Percentiles rank a stretch among this genome's conserved stretches.
Evolutionary conservation across 1,140 invertebrate genomes (phyloP).

Genomic region (Neodiprion pinetum): DNA sequence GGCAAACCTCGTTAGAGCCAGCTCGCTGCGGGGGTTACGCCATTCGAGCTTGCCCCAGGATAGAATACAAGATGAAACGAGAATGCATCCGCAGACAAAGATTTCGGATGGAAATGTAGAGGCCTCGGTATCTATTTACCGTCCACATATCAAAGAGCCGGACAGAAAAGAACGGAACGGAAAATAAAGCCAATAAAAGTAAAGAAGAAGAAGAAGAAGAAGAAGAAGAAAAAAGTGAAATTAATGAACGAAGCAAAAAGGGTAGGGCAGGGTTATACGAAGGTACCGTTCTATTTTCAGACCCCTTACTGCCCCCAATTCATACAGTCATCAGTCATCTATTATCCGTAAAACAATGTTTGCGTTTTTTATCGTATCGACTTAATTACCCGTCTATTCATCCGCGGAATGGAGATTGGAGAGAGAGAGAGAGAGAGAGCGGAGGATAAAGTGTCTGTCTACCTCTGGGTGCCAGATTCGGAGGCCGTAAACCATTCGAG

Average conservation of each 20-base stretch:
- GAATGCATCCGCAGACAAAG: neutral
- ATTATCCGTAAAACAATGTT: slow-evolving; percentile 10
- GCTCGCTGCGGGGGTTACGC: slow-evolving; percentile 29
- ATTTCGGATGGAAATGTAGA: neutral
- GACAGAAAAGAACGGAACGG: too few species aligned
- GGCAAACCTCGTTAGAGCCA: slow-evolving; percentile 37
- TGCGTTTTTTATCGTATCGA: neutral
- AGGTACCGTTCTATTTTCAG: neutral
- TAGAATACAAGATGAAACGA: neutral
- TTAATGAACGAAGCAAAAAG: too few species aligned
- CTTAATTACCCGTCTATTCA: slow-evolving; percentile 11
- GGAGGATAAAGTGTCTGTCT: too few species aligned
- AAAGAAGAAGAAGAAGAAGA: too few species aligned
- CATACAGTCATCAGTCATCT: slow-evolving; percentile 1
- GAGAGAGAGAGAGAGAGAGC: too few species aligned
- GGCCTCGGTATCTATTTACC: too few species aligned
- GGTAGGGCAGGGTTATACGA: neutral
- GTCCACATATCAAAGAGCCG: too few species aligned
- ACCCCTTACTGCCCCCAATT: neutral
- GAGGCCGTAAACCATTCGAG: too few species aligned
- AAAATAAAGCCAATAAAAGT: too few species aligned
- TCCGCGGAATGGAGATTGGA: neutral
- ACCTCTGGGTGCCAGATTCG: too few species aligned
- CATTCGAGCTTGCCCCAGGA: neutral
- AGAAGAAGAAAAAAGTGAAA: too few species aligned